Base-by-base conservation (phyloP, 1,140 invertebrate species). In the Diabrotica undecimpunctata region DNA sequence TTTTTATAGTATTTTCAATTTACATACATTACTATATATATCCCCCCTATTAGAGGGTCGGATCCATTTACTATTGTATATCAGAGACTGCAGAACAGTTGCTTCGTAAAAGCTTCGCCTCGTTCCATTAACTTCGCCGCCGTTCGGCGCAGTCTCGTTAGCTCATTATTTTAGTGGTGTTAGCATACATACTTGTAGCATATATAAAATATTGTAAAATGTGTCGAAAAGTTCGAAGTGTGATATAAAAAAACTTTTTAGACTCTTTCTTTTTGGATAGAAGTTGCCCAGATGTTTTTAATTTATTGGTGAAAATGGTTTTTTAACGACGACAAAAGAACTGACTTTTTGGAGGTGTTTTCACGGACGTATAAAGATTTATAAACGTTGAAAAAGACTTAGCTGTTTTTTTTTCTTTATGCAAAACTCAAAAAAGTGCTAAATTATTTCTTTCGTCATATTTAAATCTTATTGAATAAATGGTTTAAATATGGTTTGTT, bases 391-490 rank as follows among this genome's bases (percentile, higher is more conserved):
- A 12, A 51, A 51, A 61, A 50, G 51, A 62, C 60, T 58, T 25
- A 46, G 41, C 57, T 54, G 51, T 54, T 64, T 64, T 60, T 56
- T 63, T 54, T 53, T 64, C 62, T 37, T 60, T 65, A 59, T 35
- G 46, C 52, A 65, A 64, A 54, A 65, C 59, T 68, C 63, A 25
- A 54, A 61, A 50, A 57, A 37, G 25, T 37, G 37, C 25, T 65
- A 62, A 66, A 65, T 65, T 65, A 65, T 62, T 62, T 62, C 60
- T 68, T 61, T 63, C 63, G 59, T 62, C 61, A 62, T 68, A 68
- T 68, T 68, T 68, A 68, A 68, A 68, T 64, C 61, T 68, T 41
- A 62, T 65, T 61, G 51, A 65, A 68, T 68, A 65, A 65, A 68
- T 68, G 67, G 61, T 68, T 68, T 68, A 68, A 65, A 66, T 68